A percentile compares a stretch with the other conserved stretches of the same genome.
These are phyloP conservation scores for Crenichthys baileyi DNA, from an alignment of 2,797 vertebrate species.

Conservation along the genomic window DNA sequence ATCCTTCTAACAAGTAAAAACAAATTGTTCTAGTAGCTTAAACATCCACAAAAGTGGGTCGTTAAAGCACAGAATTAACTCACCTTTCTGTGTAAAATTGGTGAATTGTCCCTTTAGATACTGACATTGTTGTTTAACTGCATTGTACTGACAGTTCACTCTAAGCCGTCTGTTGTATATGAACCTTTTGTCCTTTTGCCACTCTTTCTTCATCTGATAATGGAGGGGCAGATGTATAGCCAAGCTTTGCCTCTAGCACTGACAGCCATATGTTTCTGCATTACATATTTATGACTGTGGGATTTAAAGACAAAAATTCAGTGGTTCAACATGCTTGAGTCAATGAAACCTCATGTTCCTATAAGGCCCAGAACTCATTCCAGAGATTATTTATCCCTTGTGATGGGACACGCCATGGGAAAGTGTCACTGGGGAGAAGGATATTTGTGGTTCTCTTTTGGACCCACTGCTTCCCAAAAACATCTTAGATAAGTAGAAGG, in stretches of 20 bases:
- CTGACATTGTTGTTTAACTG: not conserved
- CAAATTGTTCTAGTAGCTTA: not conserved
- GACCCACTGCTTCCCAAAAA: too few relatives aligned
- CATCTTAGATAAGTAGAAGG: too few relatives aligned
- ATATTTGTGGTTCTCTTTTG: too few relatives aligned
- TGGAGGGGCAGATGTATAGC: constrained; percentile 56
- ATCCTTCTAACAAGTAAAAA: not conserved
- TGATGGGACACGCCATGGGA: too few relatives aligned
- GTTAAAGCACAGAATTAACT: not conserved
- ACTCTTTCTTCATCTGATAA: constrained; percentile 7
- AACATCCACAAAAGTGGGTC: not conserved
- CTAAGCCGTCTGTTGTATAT: not conserved
- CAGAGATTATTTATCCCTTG: too few relatives aligned
- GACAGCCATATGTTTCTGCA: constrained; percentile 70
- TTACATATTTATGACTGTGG: constrained; percentile 65
- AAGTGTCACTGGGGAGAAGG: too few relatives aligned
- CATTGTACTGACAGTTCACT: constrained; percentile 3
- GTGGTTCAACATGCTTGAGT: constrained; percentile 24
- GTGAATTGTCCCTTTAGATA: not conserved
- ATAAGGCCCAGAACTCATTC: constrained; percentile 9
- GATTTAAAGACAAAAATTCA: constrained; percentile 43
- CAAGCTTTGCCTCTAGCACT: constrained; percentile 50
- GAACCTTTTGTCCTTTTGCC: not conserved
- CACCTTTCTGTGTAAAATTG: not conserved
- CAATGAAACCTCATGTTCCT: constrained; percentile 6